These are phyloP conservation scores for Clarias magur DNA, from an alignment of 2,113 vertebrate species.

Conservation along the genomic window DNA sequence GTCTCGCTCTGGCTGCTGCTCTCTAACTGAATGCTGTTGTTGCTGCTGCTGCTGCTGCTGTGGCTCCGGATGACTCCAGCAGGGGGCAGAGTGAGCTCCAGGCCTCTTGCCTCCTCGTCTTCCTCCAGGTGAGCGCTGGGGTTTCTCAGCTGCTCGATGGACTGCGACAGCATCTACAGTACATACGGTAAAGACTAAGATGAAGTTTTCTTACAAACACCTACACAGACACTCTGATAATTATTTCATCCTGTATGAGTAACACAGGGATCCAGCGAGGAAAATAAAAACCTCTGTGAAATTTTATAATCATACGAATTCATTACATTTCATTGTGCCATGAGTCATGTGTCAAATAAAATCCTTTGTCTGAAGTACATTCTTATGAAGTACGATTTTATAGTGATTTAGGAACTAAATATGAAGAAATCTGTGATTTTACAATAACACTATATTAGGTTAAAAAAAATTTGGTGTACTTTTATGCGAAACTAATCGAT, in stretches of 20 bases:
- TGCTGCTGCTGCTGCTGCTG: constrained; percentile 39
- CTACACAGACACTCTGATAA: not conserved
- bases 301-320: not conserved
- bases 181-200: not conserved
- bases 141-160: constrained; percentile 50
- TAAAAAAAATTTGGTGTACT: not conserved
- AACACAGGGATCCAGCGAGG: not conserved
- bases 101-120: constrained; percentile 38
- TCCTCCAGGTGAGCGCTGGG: constrained; percentile 47
- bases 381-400: not conserved
- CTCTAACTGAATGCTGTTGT: constrained; percentile 19
- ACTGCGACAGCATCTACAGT: constrained; percentile 48
- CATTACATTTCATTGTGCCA: not conserved
- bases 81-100: constrained; percentile 46
- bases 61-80: constrained; percentile 53
- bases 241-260: not conserved
- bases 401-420: not conserved
- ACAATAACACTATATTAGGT: not conserved
- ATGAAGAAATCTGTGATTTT: not conserved
- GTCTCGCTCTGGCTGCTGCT: constrained; percentile 1
- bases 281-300: not conserved
- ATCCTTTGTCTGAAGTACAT: not conserved
- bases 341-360: not conserved
- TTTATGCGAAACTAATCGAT: not conserved
- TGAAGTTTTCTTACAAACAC: not conserved